Evolutionary conservation across 1,140 invertebrate species (phyloP).

Genomic region (Camponotus floridanus): DNA sequence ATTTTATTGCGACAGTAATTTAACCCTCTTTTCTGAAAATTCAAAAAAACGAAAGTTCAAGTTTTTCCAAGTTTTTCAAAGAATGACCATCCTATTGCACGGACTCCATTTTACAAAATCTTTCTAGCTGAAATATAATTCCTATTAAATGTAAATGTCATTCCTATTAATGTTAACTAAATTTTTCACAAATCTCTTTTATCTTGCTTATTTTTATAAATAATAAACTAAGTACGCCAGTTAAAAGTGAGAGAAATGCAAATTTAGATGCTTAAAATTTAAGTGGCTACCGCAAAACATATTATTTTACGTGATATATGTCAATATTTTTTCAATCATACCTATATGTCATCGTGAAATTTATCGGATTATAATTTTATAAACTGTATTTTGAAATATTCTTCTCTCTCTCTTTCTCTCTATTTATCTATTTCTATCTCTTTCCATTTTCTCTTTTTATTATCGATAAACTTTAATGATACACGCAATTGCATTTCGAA

Average conservation of each 20-base stretch:
- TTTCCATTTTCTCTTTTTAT: background rate
- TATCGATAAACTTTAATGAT: background rate
- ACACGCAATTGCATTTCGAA: background rate
- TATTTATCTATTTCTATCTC: background rate
- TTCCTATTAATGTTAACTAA: background rate
- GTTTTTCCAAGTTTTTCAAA: background rate
- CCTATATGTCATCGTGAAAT: background rate
- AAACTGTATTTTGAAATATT: background rate
- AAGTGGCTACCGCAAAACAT: background rate
- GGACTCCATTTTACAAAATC: background rate
- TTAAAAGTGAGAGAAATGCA: background rate
- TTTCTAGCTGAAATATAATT: background rate
- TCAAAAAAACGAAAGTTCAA: background rate
- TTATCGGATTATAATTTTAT: background rate
- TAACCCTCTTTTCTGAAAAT: background rate
- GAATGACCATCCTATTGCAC: background rate
- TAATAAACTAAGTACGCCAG: background rate
- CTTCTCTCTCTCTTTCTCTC: background rate
- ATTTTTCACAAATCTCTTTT: background rate
- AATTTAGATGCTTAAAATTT: background rate
- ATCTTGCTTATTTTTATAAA: constrained; percentile 7
- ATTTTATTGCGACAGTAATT: background rate
- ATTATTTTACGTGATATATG: background rate
- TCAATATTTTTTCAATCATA: background rate
- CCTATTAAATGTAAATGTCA: background rate